Base-by-base conservation (phyloP, 1,140 invertebrate species). In the Drosophila kepulauana region DNA sequence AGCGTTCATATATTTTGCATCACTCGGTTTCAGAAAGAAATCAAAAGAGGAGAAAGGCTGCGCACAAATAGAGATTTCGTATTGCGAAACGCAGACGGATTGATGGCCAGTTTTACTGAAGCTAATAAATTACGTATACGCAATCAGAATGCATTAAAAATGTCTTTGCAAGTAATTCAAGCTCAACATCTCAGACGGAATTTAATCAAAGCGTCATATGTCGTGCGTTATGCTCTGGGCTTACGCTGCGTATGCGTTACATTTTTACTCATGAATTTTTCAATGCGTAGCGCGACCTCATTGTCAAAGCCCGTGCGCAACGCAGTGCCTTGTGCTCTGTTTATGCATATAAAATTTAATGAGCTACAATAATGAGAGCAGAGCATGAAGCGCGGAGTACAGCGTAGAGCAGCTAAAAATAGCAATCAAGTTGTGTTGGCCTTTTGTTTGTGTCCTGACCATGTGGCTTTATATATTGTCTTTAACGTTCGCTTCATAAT, bases 291-390 rank as follows among this genome's bases (percentile, higher is more conserved):
- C 58, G 30, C 49, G 58, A 51, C 41, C 20, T 67, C 63, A 79
- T 76, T 79, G 75, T 75, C 49, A 11, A 45, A 35, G 45, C 15
- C 28, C 38, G 35, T 38, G 10, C 35, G 35, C 35, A 6, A 2
- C 7, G 28, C 8, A n/a, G 61, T 43, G 51, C 51, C 62, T 35
- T 81, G 46, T 54, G 8, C 65, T 10, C 43, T 48, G 81, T 65
- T 76, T 78, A 67, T 82, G 84, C 80, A 84, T 88, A 87, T 87
- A 78, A 78, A 87, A 89, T 88, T 80, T 84, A 87, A 87, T 84
- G 84, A 88, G 74, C 77, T 59, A 84, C 84, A 80, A 84, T 87
- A 87, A 88, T 81, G 84, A 87, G 71, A 58, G 58, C 81, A 3
- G 20, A 25, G 20, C 20, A 0, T 25, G 20, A 4, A 25, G 20